Evolutionary conservation across 2,888 invertebrate genomes (phyloP).

Genomic region (Leptopterna dolabrata): DNA sequence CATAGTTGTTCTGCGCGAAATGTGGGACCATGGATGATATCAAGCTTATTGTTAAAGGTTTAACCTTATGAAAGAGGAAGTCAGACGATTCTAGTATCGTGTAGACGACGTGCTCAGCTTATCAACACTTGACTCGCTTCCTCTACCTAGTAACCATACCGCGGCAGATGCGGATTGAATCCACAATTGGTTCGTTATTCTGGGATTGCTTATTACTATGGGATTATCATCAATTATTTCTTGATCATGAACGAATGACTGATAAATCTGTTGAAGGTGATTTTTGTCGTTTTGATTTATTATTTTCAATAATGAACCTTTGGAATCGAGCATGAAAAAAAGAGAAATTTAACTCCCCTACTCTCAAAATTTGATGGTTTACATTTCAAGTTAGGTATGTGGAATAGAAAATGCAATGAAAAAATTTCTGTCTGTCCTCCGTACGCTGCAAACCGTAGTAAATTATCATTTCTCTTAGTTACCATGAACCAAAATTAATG

Average conservation of each 20-base stretch:
- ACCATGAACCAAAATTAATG: too few species aligned
- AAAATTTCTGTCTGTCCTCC: too few species aligned
- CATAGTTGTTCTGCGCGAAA: not conserved
- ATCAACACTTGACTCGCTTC: conserved; percentile 17
- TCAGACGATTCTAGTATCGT: not conserved
- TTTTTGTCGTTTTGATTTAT: too few species aligned
- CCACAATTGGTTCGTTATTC: not conserved
- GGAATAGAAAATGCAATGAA: too few species aligned
- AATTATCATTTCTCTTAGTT: too few species aligned
- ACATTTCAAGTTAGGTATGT: too few species aligned
- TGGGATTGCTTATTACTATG: not conserved
- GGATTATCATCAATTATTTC: not conserved
- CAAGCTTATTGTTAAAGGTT: not conserved
- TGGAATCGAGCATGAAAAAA: too few species aligned
- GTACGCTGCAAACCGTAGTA: too few species aligned
- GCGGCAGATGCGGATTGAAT: not conserved
- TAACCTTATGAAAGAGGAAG: conserved; percentile 19
- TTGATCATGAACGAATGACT: not conserved
- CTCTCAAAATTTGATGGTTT: too few species aligned
- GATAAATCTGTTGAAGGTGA: too few species aligned
- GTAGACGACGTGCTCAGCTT: conserved; percentile 15
- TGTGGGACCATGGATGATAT: not conserved
- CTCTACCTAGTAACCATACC: not conserved
- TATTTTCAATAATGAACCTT: too few species aligned
- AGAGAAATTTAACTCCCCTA: too few species aligned